phyloP scores from a whole-genome alignment of 1,140 invertebrate species.

The Drosophila pandora region DNA sequence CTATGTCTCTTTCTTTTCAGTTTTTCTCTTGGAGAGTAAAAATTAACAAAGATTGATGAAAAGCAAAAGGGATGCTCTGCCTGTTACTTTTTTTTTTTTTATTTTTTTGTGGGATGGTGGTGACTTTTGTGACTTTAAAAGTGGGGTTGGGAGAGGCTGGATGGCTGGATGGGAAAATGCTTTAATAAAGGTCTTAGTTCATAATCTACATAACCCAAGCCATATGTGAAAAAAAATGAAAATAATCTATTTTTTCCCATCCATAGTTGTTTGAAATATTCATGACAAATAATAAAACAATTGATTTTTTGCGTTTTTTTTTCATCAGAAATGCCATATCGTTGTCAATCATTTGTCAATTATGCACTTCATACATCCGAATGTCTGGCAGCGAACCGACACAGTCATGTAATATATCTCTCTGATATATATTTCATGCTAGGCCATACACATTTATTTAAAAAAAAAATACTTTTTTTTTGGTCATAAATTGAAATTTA shows the following conservation, averaged over 20 bases:
- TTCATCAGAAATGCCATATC: slow-evolving; percentile 30
- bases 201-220: background rate
- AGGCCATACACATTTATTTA: slow-evolving; percentile 18
- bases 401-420: slow-evolving; percentile 42
- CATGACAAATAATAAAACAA: slow-evolving; percentile 17
- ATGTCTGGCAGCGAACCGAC: slow-evolving; percentile 16
- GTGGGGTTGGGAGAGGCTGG: slow-evolving; percentile 15
- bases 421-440: slow-evolving; percentile 40
- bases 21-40: slow-evolving; percentile 45
- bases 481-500: slow-evolving; percentile 71
- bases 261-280: slow-evolving; percentile 3
- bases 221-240: too few species aligned
- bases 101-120: slow-evolving; percentile 33
- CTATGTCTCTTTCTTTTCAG: slow-evolving; percentile 7
- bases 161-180: background rate
- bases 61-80: slow-evolving; percentile 25
- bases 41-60: slow-evolving; percentile 78
- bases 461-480: slow-evolving; percentile 15
- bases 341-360: slow-evolving; percentile 78
- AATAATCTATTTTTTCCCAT: background rate
- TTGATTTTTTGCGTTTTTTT: slow-evolving; percentile 6
- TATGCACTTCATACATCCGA: slow-evolving; percentile 65
- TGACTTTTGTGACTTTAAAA: slow-evolving; percentile 45
- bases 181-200: slow-evolving; percentile 15
- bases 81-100: slow-evolving; percentile 4